phyloP scores from a whole-genome alignment of 1,140 invertebrate species.

The Parasteatoda tepidariorum region DNA sequence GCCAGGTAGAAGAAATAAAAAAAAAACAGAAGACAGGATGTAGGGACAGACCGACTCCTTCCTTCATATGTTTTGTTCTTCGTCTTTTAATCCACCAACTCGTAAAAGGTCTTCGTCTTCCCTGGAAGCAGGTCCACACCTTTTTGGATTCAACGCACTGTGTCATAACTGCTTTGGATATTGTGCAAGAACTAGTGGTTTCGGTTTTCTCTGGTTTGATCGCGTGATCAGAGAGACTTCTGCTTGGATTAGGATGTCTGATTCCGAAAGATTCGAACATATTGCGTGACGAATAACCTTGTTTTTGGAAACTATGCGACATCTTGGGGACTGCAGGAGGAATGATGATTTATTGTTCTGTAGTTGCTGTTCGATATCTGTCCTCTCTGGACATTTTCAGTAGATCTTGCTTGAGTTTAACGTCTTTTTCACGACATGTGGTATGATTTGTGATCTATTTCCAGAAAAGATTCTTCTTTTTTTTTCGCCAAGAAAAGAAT shows the following conservation, averaged over 20 bases:
- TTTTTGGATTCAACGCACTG: too few species aligned
- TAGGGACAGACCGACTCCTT: constrained; percentile 11
- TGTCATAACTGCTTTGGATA: too few species aligned
- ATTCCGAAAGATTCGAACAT: not conserved
- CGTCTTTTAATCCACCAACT: constrained; percentile 18
- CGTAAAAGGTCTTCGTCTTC: not conserved
- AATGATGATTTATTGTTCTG: not conserved
- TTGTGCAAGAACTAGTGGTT: too few species aligned
- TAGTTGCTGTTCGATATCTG: too few species aligned
- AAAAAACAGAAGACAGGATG: not conserved
- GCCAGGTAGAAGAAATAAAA: not conserved
- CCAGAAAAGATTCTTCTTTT: too few species aligned
- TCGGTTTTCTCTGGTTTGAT: not conserved
- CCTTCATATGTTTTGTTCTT: not conserved
- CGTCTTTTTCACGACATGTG: too few species aligned
- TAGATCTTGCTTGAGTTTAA: too few species aligned
- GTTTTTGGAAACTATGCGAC: not conserved
- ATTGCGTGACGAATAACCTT: not conserved
- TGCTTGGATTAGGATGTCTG: not conserved
- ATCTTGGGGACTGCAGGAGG: not conserved
- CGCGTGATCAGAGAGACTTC: not conserved
- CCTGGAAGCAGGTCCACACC: not conserved
- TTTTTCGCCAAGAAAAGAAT: too few species aligned
- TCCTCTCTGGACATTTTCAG: too few species aligned
- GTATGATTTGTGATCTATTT: too few species aligned